phyloP scores from a whole-genome alignment of 2,888 invertebrate species.

The Vannuccia rotundouncinata region DNA sequence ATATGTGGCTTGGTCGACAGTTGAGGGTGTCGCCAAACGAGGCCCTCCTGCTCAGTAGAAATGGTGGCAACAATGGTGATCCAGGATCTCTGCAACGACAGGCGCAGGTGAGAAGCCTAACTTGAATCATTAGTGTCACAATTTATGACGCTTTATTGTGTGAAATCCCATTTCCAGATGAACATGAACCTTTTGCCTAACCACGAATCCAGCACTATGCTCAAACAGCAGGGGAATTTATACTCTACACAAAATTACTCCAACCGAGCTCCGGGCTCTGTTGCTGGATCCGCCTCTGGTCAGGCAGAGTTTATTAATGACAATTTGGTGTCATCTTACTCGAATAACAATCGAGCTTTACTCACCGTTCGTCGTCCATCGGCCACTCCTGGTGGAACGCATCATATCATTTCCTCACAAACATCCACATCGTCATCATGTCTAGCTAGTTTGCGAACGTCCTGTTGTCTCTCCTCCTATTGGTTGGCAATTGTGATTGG shows the following conservation, averaged over 20 bases:
- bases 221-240: neutral
- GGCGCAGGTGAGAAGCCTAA: neutral
- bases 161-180: too few relatives aligned
- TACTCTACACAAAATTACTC: neutral
- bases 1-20: neutral
- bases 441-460: neutral
- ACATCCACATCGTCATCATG: neutral
- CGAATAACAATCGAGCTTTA: neutral
- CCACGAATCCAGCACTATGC: neutral
- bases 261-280: neutral
- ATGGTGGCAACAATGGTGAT: neutral
- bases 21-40: neutral
- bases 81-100: neutral
- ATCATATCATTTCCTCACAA: neutral
- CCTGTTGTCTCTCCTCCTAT: conserved; percentile 6
- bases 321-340: neutral
- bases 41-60: neutral
- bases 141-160: too few relatives aligned
- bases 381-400: neutral
- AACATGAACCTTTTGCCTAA: neutral
- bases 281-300: neutral
- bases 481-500: conserved; percentile 6
- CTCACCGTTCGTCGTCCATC: neutral
- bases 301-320: neutral
- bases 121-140: too few relatives aligned